Percentiles rank a stretch among this genome's conserved stretches.
These are phyloP conservation scores for Cecropterus lyciades DNA, from an alignment of 1,140 invertebrate species.

Conservation along the genomic window DNA sequence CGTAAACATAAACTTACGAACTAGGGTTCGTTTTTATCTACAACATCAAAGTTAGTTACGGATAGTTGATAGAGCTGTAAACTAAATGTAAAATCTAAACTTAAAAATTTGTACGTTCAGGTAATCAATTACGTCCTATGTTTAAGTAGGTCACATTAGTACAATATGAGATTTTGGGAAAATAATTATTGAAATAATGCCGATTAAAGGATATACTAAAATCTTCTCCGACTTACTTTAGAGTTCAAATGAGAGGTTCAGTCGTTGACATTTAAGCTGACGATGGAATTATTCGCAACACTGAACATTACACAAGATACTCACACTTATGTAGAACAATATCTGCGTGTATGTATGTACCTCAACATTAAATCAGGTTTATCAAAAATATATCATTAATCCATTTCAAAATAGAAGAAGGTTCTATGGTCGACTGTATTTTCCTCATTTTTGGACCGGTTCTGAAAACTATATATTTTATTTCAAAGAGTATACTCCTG, in stretches of 20 bases:
- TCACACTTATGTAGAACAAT: neutral
- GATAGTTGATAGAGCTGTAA: neutral
- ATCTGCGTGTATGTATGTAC: neutral
- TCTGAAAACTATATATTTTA: too few relatives aligned
- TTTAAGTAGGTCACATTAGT: too few relatives aligned
- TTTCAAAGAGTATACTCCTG: too few relatives aligned
- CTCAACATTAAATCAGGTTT: neutral
- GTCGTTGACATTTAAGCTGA: neutral
- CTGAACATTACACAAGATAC: neutral
- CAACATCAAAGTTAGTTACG: slow-evolving; percentile 4
- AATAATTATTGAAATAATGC: too few relatives aligned
- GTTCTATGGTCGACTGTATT: too few relatives aligned
- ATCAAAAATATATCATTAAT: neutral
- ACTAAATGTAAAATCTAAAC: neutral
- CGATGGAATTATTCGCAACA: neutral
- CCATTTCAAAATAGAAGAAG: too few relatives aligned
- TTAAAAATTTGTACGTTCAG: neutral
- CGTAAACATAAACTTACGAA: neutral
- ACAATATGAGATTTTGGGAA: too few relatives aligned
- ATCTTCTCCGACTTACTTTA: neutral
- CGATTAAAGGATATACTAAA: neutral
- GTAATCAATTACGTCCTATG: too few relatives aligned
- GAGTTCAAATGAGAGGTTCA: neutral
- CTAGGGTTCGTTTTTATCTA: neutral
- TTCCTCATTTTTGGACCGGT: too few relatives aligned